Evolutionary conservation across 2,888 invertebrate species (phyloP).

Genomic region (Ophion slaviceki): DNA sequence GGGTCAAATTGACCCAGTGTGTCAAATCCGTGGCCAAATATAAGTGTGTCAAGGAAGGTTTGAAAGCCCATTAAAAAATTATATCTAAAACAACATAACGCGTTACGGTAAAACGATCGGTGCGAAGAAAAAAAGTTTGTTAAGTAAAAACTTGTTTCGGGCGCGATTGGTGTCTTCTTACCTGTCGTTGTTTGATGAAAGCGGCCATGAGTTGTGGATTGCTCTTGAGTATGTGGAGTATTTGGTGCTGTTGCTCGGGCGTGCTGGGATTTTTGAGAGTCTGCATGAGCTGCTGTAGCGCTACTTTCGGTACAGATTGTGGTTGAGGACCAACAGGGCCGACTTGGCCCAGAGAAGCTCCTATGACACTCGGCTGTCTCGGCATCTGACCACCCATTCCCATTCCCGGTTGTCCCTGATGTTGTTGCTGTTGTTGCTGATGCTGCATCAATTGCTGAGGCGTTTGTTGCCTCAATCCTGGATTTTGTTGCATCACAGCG

Average conservation of each 20-base stretch:
- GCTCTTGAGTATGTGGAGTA: constrained; percentile 94
- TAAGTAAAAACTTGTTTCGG: not conserved
- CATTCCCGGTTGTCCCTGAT: constrained; percentile 76
- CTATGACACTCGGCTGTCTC: constrained; percentile 80
- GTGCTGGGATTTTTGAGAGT: constrained; percentile 95
- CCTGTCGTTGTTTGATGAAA: constrained; percentile 94
- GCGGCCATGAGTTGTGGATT: constrained; percentile 98
- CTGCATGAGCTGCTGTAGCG: constrained; percentile 92
- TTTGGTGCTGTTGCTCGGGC: constrained; percentile 96
- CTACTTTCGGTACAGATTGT: constrained; percentile 84
- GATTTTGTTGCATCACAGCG: constrained; percentile 83
- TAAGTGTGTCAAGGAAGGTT: no score
- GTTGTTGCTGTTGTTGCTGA: constrained; percentile 81
- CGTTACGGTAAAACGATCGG: no score
- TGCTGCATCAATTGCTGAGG: constrained; percentile 81
- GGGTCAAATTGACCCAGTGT: no score
- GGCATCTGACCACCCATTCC: constrained; percentile 80
- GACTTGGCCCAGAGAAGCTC: constrained; percentile 78
- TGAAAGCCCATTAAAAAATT: not conserved
- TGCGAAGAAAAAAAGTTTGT: not conserved
- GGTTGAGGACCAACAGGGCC: constrained; percentile 84
- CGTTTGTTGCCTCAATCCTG: constrained; percentile 81
- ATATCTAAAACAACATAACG: no score
- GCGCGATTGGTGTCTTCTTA: constrained; percentile 71
- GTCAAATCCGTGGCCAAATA: no score